phyloP scores from a whole-genome alignment of 1,140 invertebrate genomes.

The Habropoda laboriosa region DNA sequence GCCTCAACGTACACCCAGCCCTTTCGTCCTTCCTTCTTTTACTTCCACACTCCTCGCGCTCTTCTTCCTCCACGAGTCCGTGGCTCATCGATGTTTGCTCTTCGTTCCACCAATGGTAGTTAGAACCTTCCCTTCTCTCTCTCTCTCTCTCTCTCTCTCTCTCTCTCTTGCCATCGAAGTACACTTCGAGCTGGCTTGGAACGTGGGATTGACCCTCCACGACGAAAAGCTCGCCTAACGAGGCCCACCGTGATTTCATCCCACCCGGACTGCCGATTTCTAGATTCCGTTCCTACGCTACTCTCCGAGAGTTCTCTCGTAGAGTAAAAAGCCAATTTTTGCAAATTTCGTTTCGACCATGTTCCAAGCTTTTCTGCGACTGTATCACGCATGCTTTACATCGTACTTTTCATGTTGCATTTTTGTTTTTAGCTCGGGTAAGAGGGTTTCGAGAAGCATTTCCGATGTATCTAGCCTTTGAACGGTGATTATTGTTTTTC shows the following conservation, averaged over 20 bases:
- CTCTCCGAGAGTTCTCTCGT: not conserved
- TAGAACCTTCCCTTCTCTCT: not conserved
- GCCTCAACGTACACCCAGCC: conserved; percentile 56
- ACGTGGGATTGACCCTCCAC: conserved; percentile 66
- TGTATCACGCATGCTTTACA: too few species aligned
- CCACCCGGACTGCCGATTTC: conserved; percentile 56
- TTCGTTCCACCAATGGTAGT: not conserved
- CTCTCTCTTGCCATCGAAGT: too few species aligned
- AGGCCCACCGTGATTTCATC: conserved; percentile 66
- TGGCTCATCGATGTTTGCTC: too few species aligned
- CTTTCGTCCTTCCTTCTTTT: conserved; percentile 35
- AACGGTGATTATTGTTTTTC: too few species aligned
- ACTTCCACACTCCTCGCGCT: not conserved
- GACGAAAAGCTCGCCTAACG: conserved; percentile 63
- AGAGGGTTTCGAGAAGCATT: too few species aligned
- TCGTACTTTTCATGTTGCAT: too few species aligned
- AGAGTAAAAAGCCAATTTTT: too few species aligned
- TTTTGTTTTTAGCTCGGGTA: too few species aligned
- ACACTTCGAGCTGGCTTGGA: not conserved
- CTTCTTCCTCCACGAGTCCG: conserved; percentile 14
- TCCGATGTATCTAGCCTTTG: too few species aligned
- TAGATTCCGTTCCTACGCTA: conserved; percentile 34
- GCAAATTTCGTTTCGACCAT: too few species aligned
- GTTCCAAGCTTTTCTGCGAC: too few species aligned
- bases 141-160: not conserved